Percentiles rank a stretch among this genome's conserved stretches.
Conservation (phyloP, 2,888 invertebrate species). For the Ophraella communa region DNA sequence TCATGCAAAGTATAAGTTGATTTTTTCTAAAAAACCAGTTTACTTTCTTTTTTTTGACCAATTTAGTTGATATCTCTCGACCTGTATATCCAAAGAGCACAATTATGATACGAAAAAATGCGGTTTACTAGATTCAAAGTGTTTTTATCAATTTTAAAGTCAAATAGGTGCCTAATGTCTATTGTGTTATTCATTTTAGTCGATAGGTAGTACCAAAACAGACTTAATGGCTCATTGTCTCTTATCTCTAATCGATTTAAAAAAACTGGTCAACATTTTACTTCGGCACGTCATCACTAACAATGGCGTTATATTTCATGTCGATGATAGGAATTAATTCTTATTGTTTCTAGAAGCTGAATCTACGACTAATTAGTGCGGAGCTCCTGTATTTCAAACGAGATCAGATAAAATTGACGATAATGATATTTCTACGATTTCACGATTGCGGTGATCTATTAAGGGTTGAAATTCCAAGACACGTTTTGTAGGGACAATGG, state of each 20-base stretch:
- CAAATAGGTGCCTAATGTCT: constrained; percentile 3
- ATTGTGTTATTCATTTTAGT: constrained; percentile 17
- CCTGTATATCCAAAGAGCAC: background rate
- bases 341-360: constrained; percentile 39
- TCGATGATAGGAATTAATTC: constrained; percentile 51
- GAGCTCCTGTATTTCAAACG: constrained; percentile 47
- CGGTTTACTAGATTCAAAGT: background rate
- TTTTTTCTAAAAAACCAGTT: no score
- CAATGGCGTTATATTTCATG: constrained; percentile 53
- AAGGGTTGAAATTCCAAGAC: constrained; percentile 2
- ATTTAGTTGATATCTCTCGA: no score
- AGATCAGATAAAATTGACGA: constrained; percentile 46
- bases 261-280: constrained; percentile 33
- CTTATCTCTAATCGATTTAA: constrained; percentile 30
- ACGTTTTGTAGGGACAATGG: background rate
- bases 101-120: background rate
- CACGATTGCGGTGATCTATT: background rate
- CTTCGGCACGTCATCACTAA: constrained; percentile 49
- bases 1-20: background rate
- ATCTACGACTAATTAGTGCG: constrained; percentile 46
- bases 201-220: constrained; percentile 9
- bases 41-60: no score
- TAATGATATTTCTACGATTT: background rate
- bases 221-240: constrained; percentile 28
- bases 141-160: constrained; percentile 8